Percentiles rank a stretch among this genome's conserved stretches.
Evolutionary conservation across 30 jellyfish, hydroid and myxozoan genomes (phyloP).

Genomic region (Mastigias papua): DNA sequence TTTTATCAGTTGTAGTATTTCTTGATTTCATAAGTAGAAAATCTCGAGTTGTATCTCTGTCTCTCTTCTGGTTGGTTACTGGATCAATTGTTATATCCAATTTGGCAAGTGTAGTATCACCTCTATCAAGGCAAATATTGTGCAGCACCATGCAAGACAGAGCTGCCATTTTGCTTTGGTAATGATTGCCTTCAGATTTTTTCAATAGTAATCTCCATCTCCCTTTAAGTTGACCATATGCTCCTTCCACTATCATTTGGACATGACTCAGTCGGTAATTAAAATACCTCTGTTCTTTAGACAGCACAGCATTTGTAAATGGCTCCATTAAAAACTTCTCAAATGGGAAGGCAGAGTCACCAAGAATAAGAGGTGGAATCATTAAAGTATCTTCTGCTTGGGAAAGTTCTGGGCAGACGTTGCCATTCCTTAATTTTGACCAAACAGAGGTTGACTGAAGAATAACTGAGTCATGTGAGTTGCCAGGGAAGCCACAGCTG

Average conservation of each 20-base stretch:
- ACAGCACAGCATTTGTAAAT: conserved; percentile 32
- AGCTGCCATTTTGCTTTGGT: conserved; percentile 17
- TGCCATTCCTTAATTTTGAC: conserved; percentile 26
- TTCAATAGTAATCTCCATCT: conserved; percentile 61
- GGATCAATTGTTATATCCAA: conserved; percentile 50
- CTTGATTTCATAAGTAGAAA: too few relatives aligned
- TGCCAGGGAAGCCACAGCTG: conserved; percentile 83
- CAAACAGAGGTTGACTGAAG: conserved; percentile 75
- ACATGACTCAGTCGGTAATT: conserved; percentile 68
- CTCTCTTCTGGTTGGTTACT: too few relatives aligned
- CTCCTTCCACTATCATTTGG: conserved; percentile 77
- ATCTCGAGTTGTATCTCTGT: too few relatives aligned
- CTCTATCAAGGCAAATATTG: conserved; percentile 53
- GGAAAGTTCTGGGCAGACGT: conserved; percentile 25
- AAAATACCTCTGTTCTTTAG: conserved; percentile 39
- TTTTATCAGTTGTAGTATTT: too few relatives aligned
- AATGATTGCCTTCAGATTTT: conserved; percentile 62
- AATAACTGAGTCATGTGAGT: conserved; percentile 58
- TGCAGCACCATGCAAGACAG: conserved; percentile 78
- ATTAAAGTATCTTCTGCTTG: background rate
- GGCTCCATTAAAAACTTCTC: conserved; percentile 37
- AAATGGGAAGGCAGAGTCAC: conserved; percentile 71
- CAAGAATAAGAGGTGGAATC: conserved; percentile 43
- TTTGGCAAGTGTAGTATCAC: conserved; percentile 41
- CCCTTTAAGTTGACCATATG: conserved; percentile 67